phyloP scores from a whole-genome alignment of 1,140 invertebrate species.

The Druon quercuslanigerum region DNA sequence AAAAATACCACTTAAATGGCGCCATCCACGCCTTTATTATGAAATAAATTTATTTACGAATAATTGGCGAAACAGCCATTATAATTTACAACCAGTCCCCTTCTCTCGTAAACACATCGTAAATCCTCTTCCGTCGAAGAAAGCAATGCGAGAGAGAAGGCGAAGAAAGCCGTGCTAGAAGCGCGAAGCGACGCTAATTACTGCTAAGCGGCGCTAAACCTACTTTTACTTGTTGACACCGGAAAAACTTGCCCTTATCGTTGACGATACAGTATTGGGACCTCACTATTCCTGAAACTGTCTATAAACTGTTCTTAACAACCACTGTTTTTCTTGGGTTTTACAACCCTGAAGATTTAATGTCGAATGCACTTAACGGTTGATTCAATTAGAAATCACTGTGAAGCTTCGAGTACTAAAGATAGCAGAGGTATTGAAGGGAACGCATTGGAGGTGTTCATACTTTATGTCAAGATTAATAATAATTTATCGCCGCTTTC shows the following conservation, averaged over 20 bases:
- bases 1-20: not conserved
- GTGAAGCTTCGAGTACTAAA: not conserved
- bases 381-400: not conserved
- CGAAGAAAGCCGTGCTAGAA: slow-evolving; percentile 1
- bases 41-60: slow-evolving; percentile 26
- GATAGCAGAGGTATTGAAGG: not conserved
- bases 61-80: slow-evolving; percentile 1
- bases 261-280: no score
- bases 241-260: not conserved
- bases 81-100: slow-evolving; percentile 23
- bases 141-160: slow-evolving; percentile 14
- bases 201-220: not conserved
- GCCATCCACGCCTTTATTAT: not conserved
- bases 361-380: no score
- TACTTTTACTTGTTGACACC: not conserved
- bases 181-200: not conserved
- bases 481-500: slow-evolving; percentile 6
- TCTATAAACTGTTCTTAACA: no score
- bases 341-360: no score
- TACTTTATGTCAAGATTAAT: slow-evolving; percentile 6
- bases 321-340: no score
- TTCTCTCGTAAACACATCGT: slow-evolving; percentile 3
- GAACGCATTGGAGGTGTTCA: not conserved
- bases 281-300: not conserved
- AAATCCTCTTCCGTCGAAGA: slow-evolving; percentile 6